Evolutionary conservation across 1,140 invertebrate species (phyloP).

Genomic region (Drosophila nebulosa): DNA sequence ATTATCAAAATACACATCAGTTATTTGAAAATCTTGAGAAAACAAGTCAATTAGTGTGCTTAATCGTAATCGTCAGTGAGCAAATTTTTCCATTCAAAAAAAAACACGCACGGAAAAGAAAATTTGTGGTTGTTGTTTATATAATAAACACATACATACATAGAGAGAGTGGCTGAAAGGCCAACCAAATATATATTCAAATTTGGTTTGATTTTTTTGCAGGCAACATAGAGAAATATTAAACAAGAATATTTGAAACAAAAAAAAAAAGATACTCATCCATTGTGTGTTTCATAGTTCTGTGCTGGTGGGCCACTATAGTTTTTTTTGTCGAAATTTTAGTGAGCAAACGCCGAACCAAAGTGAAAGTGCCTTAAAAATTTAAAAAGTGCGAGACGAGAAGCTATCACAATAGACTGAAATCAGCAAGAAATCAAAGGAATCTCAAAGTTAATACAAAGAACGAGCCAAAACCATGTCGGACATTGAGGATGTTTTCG

Average conservation of each 20-base stretch:
- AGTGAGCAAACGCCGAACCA: conserved; percentile 49
- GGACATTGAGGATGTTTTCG: conserved; percentile 73
- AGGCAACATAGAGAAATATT: conserved; percentile 25
- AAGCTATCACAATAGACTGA: conserved; percentile 11
- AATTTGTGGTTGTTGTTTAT: conserved; percentile 34
- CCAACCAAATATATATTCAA: conserved; percentile 31
- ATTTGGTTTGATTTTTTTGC: conserved; percentile 36
- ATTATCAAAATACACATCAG: conserved; percentile 7
- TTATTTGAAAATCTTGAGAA: neutral
- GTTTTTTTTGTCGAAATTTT: conserved; percentile 17
- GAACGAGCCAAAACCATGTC: conserved; percentile 55
- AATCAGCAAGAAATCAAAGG: neutral
- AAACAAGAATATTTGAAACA: conserved; percentile 20
- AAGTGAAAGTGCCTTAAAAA: conserved; percentile 65
- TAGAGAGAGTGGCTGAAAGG: neutral
- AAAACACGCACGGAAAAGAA: neutral
- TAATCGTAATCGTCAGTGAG: conserved; percentile 4
- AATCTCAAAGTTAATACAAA: conserved; percentile 15
- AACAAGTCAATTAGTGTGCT: neutral
- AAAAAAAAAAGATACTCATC: conserved; percentile 15
- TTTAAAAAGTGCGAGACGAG: conserved; percentile 4
- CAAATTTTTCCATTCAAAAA: conserved; percentile 21
- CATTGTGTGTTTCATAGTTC: conserved; percentile 28
- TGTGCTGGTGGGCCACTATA: conserved; percentile 46
- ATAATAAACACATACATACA: conserved; percentile 34